Percentiles rank a stretch among this genome's conserved stretches.
These are phyloP conservation scores for Pogonomyrmex californicus DNA, from an alignment of 1,140 invertebrate genomes.

Conservation along the genomic window DNA sequence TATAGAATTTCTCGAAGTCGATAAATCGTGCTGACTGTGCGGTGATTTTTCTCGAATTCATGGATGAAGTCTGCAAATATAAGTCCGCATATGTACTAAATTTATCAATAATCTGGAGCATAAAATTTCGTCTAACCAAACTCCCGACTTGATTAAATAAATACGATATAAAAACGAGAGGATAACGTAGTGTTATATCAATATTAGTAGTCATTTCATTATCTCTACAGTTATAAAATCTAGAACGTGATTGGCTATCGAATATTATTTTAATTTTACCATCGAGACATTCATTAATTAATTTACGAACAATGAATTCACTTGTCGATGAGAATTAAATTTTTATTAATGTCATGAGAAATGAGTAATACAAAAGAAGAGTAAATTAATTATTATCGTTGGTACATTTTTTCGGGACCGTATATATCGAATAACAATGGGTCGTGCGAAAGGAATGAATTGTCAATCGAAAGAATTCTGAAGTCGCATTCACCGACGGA, in stretches of 20 bases:
- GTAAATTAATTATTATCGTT: not conserved
- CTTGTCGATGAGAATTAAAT: constrained; percentile 15
- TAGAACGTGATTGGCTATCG: not conserved
- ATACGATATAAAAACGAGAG: not conserved
- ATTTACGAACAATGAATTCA: not conserved
- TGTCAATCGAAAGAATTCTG: constrained; percentile 6
- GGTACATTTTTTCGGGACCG: not conserved
- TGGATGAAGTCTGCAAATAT: not conserved
- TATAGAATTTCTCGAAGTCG: not conserved
- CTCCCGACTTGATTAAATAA: constrained; percentile 7
- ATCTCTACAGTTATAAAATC: not conserved
- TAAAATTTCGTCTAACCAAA: constrained; percentile 8
- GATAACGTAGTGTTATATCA: not conserved
- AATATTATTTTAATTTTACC: no score
- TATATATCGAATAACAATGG: constrained; percentile 1
- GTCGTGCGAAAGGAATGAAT: constrained; percentile 1
- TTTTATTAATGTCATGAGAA: not conserved
- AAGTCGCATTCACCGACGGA: not conserved
- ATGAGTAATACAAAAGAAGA: not conserved
- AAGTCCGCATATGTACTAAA: not conserved
- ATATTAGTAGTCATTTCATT: not conserved
- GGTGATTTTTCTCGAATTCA: constrained; percentile 17
- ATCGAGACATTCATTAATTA: no score
- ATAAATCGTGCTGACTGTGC: not conserved
- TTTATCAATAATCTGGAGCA: not conserved